Evolutionary conservation across 2,113 vertebrate species (phyloP).

Genomic region (Corydoras maculifer): DNA sequence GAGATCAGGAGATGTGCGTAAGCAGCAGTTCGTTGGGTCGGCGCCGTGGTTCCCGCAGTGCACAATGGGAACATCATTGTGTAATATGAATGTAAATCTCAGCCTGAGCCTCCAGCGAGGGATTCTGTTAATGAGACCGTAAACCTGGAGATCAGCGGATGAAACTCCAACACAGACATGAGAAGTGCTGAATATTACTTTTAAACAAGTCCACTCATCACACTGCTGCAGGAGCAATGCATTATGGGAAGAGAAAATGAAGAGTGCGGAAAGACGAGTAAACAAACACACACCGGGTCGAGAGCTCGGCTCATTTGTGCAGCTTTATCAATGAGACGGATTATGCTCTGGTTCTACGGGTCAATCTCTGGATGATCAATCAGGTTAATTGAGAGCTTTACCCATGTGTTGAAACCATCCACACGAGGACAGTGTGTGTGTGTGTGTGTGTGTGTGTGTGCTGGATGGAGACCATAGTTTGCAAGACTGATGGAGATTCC

Average conservation of each 20-base stretch:
- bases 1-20: no score
- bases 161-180: no score
- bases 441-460: slow-evolving; percentile 13
- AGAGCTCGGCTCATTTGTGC: slow-evolving; percentile 16
- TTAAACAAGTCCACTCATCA: slow-evolving; percentile 2
- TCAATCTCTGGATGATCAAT: slow-evolving; percentile 37
- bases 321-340: slow-evolving; percentile 46
- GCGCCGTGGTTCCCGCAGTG: no score
- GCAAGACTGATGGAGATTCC: slow-evolving; percentile 11
- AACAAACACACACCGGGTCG: slow-evolving; percentile 16
- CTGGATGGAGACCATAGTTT: slow-evolving; percentile 2
- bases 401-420: slow-evolving; percentile 15
- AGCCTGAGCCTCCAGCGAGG: no score
- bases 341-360: slow-evolving; percentile 19
- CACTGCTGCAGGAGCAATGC: slow-evolving; percentile 28
- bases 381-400: slow-evolving; percentile 42
- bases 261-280: slow-evolving; percentile 15
- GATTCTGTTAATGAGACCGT: no score
- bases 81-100: no score
- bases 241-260: slow-evolving; percentile 32
- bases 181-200: no score
- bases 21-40: no score
- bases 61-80: no score
- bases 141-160: no score
- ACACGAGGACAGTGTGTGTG: slow-evolving; percentile 18